Percentiles rank a stretch among this genome's conserved stretches.
Evolutionary conservation across 2,797 vertebrate species (phyloP).

Genomic region (Macrochelys suwanniensis): DNA sequence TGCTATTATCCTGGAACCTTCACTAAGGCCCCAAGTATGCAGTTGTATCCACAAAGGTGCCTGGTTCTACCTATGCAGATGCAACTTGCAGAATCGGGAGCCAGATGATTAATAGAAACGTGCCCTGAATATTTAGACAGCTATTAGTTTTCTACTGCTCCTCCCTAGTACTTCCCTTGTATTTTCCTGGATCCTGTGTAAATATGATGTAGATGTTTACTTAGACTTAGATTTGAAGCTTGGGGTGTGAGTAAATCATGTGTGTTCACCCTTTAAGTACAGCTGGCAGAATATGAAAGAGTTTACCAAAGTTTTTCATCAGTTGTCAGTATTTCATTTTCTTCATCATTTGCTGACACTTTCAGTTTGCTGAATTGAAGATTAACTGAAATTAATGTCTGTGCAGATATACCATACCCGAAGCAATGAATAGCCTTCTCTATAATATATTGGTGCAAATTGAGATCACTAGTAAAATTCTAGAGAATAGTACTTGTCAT

Average conservation of each 20-base stretch:
- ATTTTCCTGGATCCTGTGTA: not conserved
- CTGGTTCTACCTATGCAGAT: not conserved
- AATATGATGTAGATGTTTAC: not conserved
- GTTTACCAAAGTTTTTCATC: no score
- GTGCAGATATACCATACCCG: no score
- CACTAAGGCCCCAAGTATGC: not conserved
- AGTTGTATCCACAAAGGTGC: not conserved
- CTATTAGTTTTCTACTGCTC: not conserved
- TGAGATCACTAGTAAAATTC: not conserved
- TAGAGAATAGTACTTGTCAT: not conserved
- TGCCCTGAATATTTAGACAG: not conserved
- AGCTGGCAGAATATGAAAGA: not conserved
- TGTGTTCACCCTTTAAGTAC: not conserved
- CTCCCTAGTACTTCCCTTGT: not conserved
- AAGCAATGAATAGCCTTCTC: not conserved
- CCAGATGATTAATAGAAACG: not conserved
- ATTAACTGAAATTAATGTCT: not conserved
- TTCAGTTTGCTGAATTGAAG: not conserved
- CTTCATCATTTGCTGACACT: no score
- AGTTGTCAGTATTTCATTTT: no score
- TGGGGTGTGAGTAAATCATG: not conserved
- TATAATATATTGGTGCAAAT: not conserved
- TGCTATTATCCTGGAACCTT: not conserved
- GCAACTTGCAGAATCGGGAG: not conserved
- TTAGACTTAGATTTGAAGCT: not conserved